phyloP scores from a whole-genome alignment of 2,113 vertebrate genomes.

The Tragulus kanchil region DNA sequence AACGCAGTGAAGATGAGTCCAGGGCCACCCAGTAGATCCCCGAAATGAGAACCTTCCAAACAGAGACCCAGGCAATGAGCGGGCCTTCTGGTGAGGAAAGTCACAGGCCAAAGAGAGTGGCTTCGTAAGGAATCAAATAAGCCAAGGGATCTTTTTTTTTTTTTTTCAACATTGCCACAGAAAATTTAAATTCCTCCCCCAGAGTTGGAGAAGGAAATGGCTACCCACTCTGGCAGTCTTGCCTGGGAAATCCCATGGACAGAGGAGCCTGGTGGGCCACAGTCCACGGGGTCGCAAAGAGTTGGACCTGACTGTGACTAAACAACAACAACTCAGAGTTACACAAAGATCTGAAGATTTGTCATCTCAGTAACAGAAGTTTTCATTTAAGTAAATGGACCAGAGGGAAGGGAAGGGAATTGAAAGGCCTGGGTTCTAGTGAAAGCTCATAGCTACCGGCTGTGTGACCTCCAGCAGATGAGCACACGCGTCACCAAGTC shows the following conservation, averaged over 20 bases:
- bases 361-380: background rate
- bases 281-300: background rate
- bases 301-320: background rate
- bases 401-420: background rate
- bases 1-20: background rate
- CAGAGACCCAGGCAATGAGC: background rate
- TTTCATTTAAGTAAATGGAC: background rate
- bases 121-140: conserved; percentile 18
- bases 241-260: background rate
- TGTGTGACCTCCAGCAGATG: background rate
- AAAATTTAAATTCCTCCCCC: background rate
- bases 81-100: background rate
- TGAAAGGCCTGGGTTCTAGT: background rate
- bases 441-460: background rate
- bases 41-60: background rate
- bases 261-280: background rate
- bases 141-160: background rate
- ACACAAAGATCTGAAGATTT: background rate
- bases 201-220: background rate
- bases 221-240: background rate
- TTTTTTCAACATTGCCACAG: background rate
- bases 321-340: background rate
- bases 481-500: accelerated
- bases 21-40: background rate
- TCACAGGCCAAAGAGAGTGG: background rate